Conservation (phyloP, 2,797 vertebrate species). For the Capromys pilorides region DNA sequence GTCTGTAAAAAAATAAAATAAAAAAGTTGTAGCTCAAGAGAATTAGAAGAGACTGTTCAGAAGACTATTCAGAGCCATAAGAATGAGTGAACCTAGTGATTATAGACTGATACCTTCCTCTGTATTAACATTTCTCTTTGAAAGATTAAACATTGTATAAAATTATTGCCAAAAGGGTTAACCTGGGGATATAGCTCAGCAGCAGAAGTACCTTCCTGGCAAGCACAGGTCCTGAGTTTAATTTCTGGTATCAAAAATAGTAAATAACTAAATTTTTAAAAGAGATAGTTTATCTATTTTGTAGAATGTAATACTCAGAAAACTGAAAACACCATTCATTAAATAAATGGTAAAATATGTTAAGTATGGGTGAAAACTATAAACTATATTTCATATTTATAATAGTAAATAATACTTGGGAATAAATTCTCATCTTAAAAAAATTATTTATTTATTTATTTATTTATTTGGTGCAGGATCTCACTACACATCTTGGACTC, state of each 20-base stretch:
- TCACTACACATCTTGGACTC: too few species aligned
- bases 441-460: too few species aligned
- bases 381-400: slow-evolving; percentile 7
- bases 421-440: too few species aligned
- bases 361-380: background rate
- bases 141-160: slow-evolving; percentile 9
- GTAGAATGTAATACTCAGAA: background rate
- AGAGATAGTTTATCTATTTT: background rate
- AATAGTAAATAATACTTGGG: background rate
- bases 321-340: background rate
- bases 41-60: background rate
- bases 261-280: too few species aligned
- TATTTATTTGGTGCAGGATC: too few species aligned
- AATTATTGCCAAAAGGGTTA: slow-evolving; percentile 10
- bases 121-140: slow-evolving; percentile 10
- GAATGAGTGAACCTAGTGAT: background rate
- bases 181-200: background rate
- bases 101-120: background rate
- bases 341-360: background rate
- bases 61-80: background rate
- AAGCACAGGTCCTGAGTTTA: too few species aligned
- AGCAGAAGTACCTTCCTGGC: too few species aligned
- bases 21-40: background rate
- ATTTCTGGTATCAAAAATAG: too few species aligned
- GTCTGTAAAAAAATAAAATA: too few species aligned